Evolutionary conservation across 2,113 vertebrate genomes (phyloP).

Genomic region (Phasianus colchicus): DNA sequence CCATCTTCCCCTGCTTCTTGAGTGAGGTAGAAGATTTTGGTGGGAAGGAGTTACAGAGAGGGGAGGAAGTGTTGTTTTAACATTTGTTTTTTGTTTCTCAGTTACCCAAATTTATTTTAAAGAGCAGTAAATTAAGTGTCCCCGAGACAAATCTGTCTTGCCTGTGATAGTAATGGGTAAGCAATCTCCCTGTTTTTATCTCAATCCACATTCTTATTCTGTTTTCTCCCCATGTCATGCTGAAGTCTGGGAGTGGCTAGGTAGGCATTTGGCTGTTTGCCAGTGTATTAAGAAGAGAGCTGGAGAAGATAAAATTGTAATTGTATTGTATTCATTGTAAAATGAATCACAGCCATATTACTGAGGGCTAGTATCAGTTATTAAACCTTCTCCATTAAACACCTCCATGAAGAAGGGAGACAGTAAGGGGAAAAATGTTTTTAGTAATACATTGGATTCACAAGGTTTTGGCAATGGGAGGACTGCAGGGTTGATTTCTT

Average conservation of each 20-base stretch:
- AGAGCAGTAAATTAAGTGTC: neutral
- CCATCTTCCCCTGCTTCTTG: neutral
- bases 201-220: neutral
- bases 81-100: slow-evolving; percentile 8
- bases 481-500: neutral
- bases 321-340: neutral
- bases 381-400: neutral
- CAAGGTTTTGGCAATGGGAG: neutral
- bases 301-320: neutral
- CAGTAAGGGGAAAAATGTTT: neutral
- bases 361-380: neutral
- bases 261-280: neutral
- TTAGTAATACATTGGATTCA: neutral
- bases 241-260: neutral
- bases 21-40: neutral
- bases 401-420: neutral
- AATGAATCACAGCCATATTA: neutral
- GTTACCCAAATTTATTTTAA: slow-evolving; percentile 25
- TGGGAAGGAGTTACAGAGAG: neutral
- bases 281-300: neutral
- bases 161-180: neutral
- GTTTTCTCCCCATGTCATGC: neutral
- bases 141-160: neutral
- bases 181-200: neutral
- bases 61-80: neutral